Evolutionary conservation across 2,888 invertebrate genomes (phyloP), one percentile per base, ranked within the genome.

Genomic region (Dryobotodes eremita): DNA sequence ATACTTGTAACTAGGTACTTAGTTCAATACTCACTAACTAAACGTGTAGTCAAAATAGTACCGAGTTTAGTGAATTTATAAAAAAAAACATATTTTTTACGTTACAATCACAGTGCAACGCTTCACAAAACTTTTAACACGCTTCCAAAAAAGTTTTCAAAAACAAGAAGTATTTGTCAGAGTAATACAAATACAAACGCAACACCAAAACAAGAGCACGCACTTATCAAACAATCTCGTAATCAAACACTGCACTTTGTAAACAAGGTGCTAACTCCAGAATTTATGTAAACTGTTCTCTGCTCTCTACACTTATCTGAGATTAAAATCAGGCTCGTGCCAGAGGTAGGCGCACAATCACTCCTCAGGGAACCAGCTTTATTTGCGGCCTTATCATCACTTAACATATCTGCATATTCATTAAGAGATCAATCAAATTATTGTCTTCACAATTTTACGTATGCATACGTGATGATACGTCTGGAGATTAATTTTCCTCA

Each of bases 251-350:
- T 94, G 95, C 96, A 95, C 93, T 95, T 96, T 96, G 96, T 96
- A 95, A 96, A 96, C 96, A 96, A 95, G 95, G 96, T 95, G 94
- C 95, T 96, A 95, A 96, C 95, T 95, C 94, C 92, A 93, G 93
- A 96, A 96, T 96, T 97, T 96, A 97, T 97, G 97, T 96, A 96
- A 96, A 96, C 96, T 95, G 96, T 94, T 94, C 95, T 92, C 91
- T 91, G 93, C 93, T 91, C 93, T 91, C 91, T 91, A 92, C 92
- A 94, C 93, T 95, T 96, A 97, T 97, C 97, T 96, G 94, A 95
- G 96, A 97, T 97, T 96, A 96, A 97, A 96, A 97, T 97, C 96
- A 95, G 94, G 93, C 93, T 93, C 88, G 89, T 85, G 89, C 88
- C 91, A 91, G 92, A 92, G 93, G 93, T 94, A 94, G 94, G 94